Conservation (phyloP, 2,888 invertebrate genomes). For the Drosophila gaucha region DNA sequence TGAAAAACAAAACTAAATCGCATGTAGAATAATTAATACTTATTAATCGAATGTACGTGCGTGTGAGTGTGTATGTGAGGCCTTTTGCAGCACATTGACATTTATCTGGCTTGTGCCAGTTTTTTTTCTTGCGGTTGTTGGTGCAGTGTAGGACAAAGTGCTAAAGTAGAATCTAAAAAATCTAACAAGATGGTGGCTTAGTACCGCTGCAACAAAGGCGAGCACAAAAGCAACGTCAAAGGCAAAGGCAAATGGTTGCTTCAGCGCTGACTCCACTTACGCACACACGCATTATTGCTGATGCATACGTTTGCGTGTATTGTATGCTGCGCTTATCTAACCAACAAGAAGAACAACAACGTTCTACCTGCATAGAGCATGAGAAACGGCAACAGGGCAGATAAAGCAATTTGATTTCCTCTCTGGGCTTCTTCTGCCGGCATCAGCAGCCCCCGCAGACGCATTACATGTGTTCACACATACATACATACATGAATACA, state of each 20-base stretch:
- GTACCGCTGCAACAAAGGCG: conserved; percentile 33
- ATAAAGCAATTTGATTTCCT: conserved; percentile 45
- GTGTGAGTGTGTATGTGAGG: not conserved
- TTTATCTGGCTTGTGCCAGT: conserved; percentile 40
- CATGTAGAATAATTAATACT: conserved; percentile 33
- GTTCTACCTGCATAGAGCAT: conserved; percentile 46
- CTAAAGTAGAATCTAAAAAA: conserved; percentile 32
- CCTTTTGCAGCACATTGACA: conserved; percentile 33
- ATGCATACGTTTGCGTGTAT: conserved; percentile 9
- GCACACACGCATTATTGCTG: not conserved
- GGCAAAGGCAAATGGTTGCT: conserved; percentile 14
- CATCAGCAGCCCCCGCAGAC: conserved; percentile 21
- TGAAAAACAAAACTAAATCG: conserved; percentile 22
- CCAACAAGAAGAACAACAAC: conserved; percentile 31
- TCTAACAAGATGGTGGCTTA: conserved; percentile 50
- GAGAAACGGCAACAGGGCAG: conserved; percentile 17
- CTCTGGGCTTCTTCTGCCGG: conserved; percentile 14
- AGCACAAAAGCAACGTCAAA: conserved; percentile 18
- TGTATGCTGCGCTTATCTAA: conserved; percentile 45
- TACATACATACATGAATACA: too few relatives aligned
- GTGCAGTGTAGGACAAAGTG: conserved; percentile 22
- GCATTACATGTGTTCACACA: conserved; percentile 9
- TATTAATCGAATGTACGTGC: conserved; percentile 1
- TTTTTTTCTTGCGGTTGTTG: conserved; percentile 27
- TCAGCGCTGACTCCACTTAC: conserved; percentile 8